A percentile compares a stretch with the other conserved stretches of the same genome.
Conservation (phyloP, 30 jellyfish, hydroid and myxozoan genomes). For the Cassiopea xamachana region DNA sequence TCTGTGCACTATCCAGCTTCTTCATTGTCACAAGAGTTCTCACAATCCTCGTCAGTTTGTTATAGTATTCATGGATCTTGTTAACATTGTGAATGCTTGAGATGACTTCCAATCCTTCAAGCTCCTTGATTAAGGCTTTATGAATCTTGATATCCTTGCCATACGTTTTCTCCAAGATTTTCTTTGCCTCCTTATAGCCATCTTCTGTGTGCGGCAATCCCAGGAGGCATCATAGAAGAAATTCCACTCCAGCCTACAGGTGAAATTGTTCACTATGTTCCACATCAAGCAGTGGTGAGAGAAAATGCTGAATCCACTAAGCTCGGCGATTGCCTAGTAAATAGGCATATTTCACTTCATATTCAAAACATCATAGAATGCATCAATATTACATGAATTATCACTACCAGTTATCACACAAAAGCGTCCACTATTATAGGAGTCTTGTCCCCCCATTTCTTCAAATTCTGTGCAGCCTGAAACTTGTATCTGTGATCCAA, state of each 20-base stretch:
- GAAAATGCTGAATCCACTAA: slow-evolving; percentile 71
- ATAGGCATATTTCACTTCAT: too few species aligned
- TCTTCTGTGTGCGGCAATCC: slow-evolving; percentile 51
- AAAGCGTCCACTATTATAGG: too few species aligned
- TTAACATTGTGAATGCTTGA: slow-evolving; percentile 25
- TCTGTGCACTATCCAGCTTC: slow-evolving; percentile 60
- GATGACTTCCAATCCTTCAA: slow-evolving; percentile 6
- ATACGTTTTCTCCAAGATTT: slow-evolving; percentile 40
- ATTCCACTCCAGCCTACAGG: slow-evolving; percentile 74
- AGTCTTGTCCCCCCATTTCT: too few species aligned
- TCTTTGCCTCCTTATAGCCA: slow-evolving; percentile 51
- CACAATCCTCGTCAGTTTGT: slow-evolving; percentile 55
- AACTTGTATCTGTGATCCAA: too few species aligned
- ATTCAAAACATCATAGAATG: too few species aligned
- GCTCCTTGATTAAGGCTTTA: neutral
- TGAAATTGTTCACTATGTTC: slow-evolving; percentile 68
- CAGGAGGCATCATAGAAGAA: slow-evolving; percentile 70
- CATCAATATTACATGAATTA: too few species aligned
- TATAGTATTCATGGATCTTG: slow-evolving; percentile 57
- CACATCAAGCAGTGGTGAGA: too few species aligned
- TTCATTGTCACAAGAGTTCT: slow-evolving; percentile 55
- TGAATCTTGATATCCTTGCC: slow-evolving; percentile 47
- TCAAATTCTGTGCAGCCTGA: too few species aligned
- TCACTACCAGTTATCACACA: too few species aligned
- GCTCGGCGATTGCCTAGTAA: too few species aligned